Evolutionary conservation across 2,113 vertebrate species (phyloP).

Genomic region (Euleptes europaea): DNA sequence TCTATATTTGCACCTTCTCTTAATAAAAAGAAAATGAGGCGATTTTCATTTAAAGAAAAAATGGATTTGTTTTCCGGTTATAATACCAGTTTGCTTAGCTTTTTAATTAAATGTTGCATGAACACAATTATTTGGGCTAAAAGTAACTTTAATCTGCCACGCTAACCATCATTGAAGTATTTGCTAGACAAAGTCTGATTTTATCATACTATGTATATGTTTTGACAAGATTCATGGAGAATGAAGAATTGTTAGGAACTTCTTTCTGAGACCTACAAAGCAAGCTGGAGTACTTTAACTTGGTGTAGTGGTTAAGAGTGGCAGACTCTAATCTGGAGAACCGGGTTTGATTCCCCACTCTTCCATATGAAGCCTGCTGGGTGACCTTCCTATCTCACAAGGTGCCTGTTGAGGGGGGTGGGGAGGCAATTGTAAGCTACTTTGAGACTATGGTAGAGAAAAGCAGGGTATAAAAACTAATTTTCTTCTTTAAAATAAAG

Average conservation of each 20-base stretch:
- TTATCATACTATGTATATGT: not conserved
- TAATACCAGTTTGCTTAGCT: not conserved
- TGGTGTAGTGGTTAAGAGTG: too few relatives aligned
- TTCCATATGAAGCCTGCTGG: too few relatives aligned
- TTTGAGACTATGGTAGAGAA: too few relatives aligned
- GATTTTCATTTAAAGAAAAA: too few relatives aligned
- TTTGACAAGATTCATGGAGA: not conserved
- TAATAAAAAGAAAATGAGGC: too few relatives aligned
- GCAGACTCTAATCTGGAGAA: too few relatives aligned
- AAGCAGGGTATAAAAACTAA: too few relatives aligned
- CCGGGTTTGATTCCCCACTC: too few relatives aligned
- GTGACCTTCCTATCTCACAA: too few relatives aligned
- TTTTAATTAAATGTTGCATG: not conserved
- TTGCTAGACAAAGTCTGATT: not conserved
- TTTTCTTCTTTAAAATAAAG: not conserved
- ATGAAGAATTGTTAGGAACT: not conserved
- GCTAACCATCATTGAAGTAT: not conserved
- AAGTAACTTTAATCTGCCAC: not conserved
- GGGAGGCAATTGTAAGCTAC: too few relatives aligned
- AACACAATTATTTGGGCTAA: not conserved
- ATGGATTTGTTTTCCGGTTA: not conserved
- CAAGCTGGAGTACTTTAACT: not conserved
- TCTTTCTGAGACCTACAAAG: not conserved
- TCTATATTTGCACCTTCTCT: too few relatives aligned
- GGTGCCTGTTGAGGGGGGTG: too few relatives aligned